Evolutionary conservation across 2,888 invertebrate genomes (phyloP).

Genomic region (Agrochola circellaris): DNA sequence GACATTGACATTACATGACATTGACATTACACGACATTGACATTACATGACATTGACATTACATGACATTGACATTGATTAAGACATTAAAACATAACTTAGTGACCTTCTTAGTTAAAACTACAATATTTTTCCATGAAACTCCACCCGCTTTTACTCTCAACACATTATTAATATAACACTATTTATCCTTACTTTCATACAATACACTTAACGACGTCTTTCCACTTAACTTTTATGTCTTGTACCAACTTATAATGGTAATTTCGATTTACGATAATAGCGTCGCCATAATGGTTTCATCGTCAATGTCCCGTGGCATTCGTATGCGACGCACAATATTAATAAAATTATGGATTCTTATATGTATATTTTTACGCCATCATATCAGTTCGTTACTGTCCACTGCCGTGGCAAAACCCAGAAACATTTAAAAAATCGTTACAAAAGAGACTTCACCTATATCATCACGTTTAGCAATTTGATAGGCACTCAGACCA

Average conservation of each 20-base stretch:
- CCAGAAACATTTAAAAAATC: background rate
- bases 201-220: slow-evolving; percentile 44
- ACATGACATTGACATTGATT: background rate
- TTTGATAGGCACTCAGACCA: background rate
- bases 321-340: slow-evolving; percentile 67
- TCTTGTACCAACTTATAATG: slow-evolving; percentile 69
- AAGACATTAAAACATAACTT: background rate
- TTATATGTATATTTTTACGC: slow-evolving; percentile 16
- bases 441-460: background rate
- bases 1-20: too few relatives aligned
- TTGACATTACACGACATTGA: too few relatives aligned
- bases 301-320: slow-evolving; percentile 70
- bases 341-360: slow-evolving; percentile 51
- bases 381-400: background rate
- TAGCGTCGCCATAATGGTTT: slow-evolving; percentile 70
- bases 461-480: background rate
- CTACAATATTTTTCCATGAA: slow-evolving; percentile 1
- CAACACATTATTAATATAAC: slow-evolving; percentile 27
- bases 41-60: too few relatives aligned
- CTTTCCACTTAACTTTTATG: slow-evolving; percentile 60
- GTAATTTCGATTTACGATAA: slow-evolving; percentile 83
- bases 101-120: background rate
- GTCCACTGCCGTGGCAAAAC: background rate
- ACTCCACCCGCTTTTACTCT: background rate
- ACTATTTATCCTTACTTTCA: slow-evolving; percentile 37